Percentiles rank a stretch among this genome's conserved stretches.
Evolutionary conservation across 1,140 invertebrate species (phyloP).

Genomic region (Eupeodes corollae): DNA sequence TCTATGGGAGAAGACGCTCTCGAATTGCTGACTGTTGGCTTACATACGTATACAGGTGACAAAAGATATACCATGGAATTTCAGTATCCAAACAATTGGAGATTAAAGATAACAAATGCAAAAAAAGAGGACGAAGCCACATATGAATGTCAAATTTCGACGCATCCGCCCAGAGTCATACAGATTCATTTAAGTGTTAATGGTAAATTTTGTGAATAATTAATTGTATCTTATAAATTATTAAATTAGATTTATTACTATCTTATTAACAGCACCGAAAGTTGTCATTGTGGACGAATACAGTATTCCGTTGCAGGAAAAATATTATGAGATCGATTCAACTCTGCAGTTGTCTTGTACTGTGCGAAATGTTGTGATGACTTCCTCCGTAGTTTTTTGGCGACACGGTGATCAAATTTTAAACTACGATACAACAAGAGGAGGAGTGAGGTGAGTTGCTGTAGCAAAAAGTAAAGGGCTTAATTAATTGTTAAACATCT

Average conservation of each 20-base stretch:
- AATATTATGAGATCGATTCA: slow-evolving; percentile 65
- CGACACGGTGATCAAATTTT: slow-evolving; percentile 56
- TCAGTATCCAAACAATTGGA: slow-evolving; percentile 68
- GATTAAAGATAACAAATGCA: slow-evolving; percentile 54
- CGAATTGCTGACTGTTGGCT: slow-evolving; percentile 55
- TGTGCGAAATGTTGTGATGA: slow-evolving; percentile 56
- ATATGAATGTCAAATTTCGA: slow-evolving; percentile 68
- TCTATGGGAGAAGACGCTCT: slow-evolving; percentile 48
- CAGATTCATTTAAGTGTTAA: slow-evolving; percentile 59
- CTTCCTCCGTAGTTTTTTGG: slow-evolving; percentile 55
- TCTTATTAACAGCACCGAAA: slow-evolving; percentile 48
- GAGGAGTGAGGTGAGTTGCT: slow-evolving; percentile 62
- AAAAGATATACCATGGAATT: slow-evolving; percentile 60
- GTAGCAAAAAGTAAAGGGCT: too few relatives aligned
- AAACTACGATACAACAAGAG: slow-evolving; percentile 61
- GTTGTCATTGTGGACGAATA: slow-evolving; percentile 64
- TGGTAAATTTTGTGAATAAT: slow-evolving; percentile 48
- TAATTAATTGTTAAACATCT: too few relatives aligned
- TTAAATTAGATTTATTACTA: background rate
- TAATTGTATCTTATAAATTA: background rate
- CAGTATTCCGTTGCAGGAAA: slow-evolving; percentile 53
- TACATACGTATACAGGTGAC: slow-evolving; percentile 60
- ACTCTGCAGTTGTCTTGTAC: slow-evolving; percentile 62
- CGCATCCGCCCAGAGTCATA: slow-evolving; percentile 62
- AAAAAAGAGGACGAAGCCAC: slow-evolving; percentile 59